Conservation (phyloP, 2,888 invertebrate species). For the Argynnis bischoffii region DNA sequence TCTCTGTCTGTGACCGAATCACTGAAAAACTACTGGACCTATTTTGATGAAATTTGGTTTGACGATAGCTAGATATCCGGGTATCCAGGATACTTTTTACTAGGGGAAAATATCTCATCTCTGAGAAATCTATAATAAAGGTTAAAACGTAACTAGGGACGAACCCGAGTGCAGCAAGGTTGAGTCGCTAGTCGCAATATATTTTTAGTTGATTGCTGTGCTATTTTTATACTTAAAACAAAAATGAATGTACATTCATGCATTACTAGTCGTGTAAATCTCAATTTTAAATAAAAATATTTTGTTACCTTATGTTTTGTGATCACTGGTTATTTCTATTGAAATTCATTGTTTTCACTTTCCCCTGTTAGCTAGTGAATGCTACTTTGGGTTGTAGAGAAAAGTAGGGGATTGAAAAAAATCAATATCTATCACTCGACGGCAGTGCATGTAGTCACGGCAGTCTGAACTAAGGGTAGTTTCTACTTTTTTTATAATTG, state of each 20-base stretch:
- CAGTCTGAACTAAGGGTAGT: slow-evolving; percentile 47
- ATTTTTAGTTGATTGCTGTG: no score
- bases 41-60: no score
- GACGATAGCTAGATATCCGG: no score
- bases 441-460: slow-evolving; percentile 57
- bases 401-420: slow-evolving; percentile 51
- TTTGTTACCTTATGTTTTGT: neutral
- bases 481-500: slow-evolving; percentile 25
- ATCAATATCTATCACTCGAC: slow-evolving; percentile 64
- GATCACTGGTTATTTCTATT: neutral
- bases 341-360: slow-evolving; percentile 1
- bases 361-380: slow-evolving; percentile 1
- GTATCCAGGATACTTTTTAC: no score
- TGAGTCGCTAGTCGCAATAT: no score
- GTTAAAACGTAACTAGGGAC: no score
- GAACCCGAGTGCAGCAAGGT: no score
- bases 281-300: neutral
- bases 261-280: neutral
- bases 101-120: no score
- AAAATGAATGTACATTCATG: neutral
- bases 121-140: no score
- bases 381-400: slow-evolving; percentile 11
- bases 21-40: no score
- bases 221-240: no score
- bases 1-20: no score